These are phyloP conservation scores for Vimba vimba DNA, from an alignment of 2,113 vertebrate genomes.

Conservation along the genomic window DNA sequence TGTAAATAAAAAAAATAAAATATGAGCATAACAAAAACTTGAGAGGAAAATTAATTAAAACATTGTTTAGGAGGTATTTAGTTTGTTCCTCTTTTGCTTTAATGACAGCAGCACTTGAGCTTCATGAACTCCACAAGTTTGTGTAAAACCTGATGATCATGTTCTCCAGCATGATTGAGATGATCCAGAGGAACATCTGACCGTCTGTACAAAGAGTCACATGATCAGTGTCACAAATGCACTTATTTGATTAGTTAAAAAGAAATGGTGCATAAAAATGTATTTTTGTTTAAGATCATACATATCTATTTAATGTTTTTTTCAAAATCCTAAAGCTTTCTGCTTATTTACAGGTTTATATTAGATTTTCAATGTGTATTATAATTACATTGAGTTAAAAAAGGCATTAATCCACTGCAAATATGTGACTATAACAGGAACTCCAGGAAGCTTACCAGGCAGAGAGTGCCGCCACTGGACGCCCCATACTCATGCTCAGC, in stretches of 20 bases:
- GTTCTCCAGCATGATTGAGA: not conserved
- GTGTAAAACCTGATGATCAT: not conserved
- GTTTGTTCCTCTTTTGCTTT: not conserved
- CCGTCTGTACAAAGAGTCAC: not conserved
- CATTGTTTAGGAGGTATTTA: too few species aligned
- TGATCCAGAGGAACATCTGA: not conserved
- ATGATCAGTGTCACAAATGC: not conserved
- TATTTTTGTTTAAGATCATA: too few species aligned
- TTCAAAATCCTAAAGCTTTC: too few species aligned
- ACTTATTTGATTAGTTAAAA: too few species aligned
- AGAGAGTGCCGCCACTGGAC: slow-evolving; percentile 65
- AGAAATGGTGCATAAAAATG: too few species aligned
- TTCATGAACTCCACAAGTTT: not conserved
- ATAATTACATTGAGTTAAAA: not conserved
- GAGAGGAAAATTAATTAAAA: not conserved
- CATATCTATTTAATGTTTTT: too few species aligned
- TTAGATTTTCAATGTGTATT: not conserved
- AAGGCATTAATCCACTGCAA: not conserved
- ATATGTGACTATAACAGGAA: slow-evolving; percentile 67
- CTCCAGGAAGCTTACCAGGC: slow-evolving; percentile 70
- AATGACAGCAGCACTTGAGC: not conserved
- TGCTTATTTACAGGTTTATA: not conserved
- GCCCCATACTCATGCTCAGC: slow-evolving; percentile 70
- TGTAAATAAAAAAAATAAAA: too few species aligned
- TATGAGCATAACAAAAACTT: not conserved